Evolutionary conservation across 35 echinoderm and acorn worm species (phyloP), one percentile per base, ranked within the genome.

Genomic region (Apostichopus californicus): DNA sequence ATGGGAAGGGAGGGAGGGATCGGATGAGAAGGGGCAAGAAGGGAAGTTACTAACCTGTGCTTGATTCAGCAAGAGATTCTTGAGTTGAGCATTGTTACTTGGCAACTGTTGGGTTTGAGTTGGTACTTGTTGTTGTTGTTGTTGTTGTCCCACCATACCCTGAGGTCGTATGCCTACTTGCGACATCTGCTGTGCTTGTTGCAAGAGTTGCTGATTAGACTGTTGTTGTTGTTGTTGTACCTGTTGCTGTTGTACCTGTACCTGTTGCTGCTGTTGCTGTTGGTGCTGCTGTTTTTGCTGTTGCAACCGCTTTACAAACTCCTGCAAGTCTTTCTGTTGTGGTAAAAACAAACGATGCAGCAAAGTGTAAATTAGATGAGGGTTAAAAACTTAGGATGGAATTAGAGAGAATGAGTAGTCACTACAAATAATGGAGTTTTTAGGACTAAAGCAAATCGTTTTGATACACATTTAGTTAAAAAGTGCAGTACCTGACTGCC

Each of bases 81-180:
- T 89, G 22, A 89, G 57, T 57, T 89, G 86, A 9, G 86, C 61
- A 72, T 89, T 89, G 57, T 89, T 89, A 72, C 86, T 89, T 25
- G 58, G 86, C 60, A 89, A 75, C 63, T 89, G 86, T 11, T 89
- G 86, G 14, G 61, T 28, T 21, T 89, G 86, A 15, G 86, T 89
- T 13, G 86, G 86, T 1, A 89, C 54, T 15, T 85, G 81, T 18
- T 56, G 81, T 54, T 82, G 80, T 81, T 81, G 78, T 15, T 85
- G 81, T 18, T 56, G 81, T 55, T 83, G 80, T 81, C 52, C 23
- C 2, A 54, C 83, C 10, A 66, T 54, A 6, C 86, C 86, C 57
- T 72, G 60, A 9, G 57, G 86, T 89, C 61, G 15, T 15, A 66
- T 72, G 7, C 86, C 64, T 9, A 68, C 68, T 46, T 89, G 60